phyloP scores from a whole-genome alignment of 2,797 vertebrate genomes.

The Syngnathus rostellatus region DNA sequence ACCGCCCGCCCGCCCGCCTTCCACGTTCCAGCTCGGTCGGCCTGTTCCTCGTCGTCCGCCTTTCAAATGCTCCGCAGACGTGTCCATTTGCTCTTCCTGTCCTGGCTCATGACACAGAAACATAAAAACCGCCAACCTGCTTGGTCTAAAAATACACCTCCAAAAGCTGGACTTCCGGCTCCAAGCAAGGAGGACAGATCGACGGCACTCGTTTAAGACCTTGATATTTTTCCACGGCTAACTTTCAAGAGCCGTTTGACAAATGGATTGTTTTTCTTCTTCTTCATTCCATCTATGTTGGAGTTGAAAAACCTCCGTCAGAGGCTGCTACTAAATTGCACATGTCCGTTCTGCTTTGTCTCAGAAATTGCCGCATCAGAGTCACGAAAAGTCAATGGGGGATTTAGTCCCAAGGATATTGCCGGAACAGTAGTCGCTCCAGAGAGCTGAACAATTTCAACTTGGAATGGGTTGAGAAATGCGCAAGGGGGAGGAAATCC shows the following conservation, averaged over 20 bases:
- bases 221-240: background rate
- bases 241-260: background rate
- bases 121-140: constrained; percentile 7
- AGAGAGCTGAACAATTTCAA: background rate
- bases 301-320: background rate
- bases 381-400: no score
- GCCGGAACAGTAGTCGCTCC: background rate
- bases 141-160: constrained; percentile 20
- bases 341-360: background rate
- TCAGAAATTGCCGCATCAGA: background rate
- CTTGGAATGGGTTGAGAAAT: background rate
- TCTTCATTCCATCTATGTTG: background rate
- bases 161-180: background rate
- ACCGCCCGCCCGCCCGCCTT: constrained; percentile 7
- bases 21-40: constrained; percentile 25
- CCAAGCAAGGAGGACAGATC: background rate
- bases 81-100: constrained; percentile 25
- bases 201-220: background rate
- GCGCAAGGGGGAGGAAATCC: background rate
- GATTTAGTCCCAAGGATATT: background rate
- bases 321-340: background rate
- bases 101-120: constrained; percentile 21
- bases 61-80: constrained; percentile 21
- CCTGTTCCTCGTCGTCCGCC: constrained; percentile 18
- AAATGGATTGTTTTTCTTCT: background rate